Conservation (phyloP, 2,113 vertebrate species). For the Hepsetus odoe region DNA sequence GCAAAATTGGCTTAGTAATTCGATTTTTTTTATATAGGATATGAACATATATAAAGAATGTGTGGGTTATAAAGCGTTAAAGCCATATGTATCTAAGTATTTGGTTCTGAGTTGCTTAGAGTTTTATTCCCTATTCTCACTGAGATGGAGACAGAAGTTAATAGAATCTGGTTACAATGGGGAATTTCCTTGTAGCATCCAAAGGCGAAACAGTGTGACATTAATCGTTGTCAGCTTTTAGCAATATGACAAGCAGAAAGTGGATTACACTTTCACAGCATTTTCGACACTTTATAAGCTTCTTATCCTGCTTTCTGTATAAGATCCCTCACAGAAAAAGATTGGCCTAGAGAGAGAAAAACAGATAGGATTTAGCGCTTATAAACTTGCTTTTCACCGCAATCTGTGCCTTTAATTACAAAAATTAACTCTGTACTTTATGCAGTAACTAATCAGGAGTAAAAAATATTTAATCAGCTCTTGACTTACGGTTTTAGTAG, state of each 20-base stretch:
- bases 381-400: conserved; percentile 13
- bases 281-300: conserved; percentile 50
- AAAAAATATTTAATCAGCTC: background rate
- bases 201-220: conserved; percentile 28
- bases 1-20: no score
- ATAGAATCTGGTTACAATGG: background rate
- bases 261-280: conserved; percentile 55
- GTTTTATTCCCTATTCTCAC: background rate
- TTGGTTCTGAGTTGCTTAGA: background rate
- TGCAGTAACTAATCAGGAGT: background rate
- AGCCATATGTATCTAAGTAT: background rate
- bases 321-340: conserved; percentile 25
- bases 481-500: background rate
- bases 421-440: background rate
- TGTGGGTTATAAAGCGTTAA: background rate
- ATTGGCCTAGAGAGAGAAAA: conserved; percentile 36
- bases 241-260: conserved; percentile 54
- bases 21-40: no score
- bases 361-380: conserved; percentile 28
- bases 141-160: background rate
- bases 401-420: background rate
- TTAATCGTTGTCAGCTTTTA: conserved; percentile 49
- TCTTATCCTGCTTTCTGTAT: conserved; percentile 46
- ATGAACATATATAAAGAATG: no score
- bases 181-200: background rate